phyloP scores from a whole-genome alignment of 2,113 vertebrate species.

The Terrapene triunguis region DNA sequence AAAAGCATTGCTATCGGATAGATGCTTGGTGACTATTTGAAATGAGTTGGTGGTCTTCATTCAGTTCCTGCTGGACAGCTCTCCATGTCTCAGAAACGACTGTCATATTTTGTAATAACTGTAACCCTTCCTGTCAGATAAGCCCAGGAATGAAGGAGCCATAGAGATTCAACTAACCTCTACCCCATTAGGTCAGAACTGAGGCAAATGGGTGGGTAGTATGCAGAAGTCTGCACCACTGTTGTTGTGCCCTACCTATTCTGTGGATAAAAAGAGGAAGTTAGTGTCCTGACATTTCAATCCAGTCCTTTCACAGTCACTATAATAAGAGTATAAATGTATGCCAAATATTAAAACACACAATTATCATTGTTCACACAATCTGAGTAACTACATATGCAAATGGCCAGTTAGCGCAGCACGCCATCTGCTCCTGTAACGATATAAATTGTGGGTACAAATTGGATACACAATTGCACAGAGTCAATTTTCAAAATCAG shows the following conservation, averaged over 20 bases:
- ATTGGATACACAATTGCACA: neutral
- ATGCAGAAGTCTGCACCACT: neutral
- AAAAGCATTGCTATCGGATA: neutral
- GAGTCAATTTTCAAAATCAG: neutral
- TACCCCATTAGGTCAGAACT: neutral
- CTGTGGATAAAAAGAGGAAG: neutral
- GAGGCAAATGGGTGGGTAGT: neutral
- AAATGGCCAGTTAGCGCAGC: neutral
- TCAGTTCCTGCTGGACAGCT: neutral
- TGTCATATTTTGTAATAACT: neutral
- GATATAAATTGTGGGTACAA: neutral
- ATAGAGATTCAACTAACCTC: neutral
- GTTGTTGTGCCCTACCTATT: neutral
- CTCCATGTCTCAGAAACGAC: neutral
- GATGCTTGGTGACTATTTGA: neutral
- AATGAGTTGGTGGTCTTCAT: neutral
- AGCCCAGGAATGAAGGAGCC: neutral
- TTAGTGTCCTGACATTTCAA: neutral
- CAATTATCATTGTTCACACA: neutral
- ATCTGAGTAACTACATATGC: accelerated
- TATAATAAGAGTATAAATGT: neutral
- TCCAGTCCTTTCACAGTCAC: neutral
- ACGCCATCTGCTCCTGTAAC: neutral
- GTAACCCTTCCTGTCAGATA: neutral
- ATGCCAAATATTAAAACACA: neutral